phyloP scores from a whole-genome alignment of 2,888 invertebrate species.

The Hypena proboscidalis region DNA sequence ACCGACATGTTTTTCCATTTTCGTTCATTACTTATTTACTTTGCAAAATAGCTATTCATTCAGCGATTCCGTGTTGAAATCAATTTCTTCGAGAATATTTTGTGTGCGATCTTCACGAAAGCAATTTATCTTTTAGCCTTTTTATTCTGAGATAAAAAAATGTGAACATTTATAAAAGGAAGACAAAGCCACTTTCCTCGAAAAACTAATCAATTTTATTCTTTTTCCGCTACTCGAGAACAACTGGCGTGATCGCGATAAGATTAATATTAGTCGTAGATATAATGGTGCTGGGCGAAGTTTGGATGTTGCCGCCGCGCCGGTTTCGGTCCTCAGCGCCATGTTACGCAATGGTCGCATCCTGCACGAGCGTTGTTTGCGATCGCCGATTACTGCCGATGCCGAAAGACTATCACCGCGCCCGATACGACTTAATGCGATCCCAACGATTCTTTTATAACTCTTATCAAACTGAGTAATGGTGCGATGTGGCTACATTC shows the following conservation, averaged over 20 bases:
- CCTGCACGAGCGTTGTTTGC: neutral
- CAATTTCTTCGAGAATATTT: constrained; percentile 4
- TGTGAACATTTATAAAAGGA: constrained; percentile 10
- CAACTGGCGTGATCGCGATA: constrained; percentile 4
- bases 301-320: neutral
- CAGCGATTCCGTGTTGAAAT: neutral
- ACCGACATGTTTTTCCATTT: too few relatives aligned
- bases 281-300: neutral
- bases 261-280: constrained; percentile 30
- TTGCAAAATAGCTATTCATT: neutral
- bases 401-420: constrained; percentile 5
- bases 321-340: constrained; percentile 1
- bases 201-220: constrained; percentile 27
- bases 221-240: constrained; percentile 6
- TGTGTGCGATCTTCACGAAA: constrained; percentile 3
- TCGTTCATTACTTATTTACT: too few relatives aligned
- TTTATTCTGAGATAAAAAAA: constrained; percentile 24
- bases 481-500: too few relatives aligned
- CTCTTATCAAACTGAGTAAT: too few relatives aligned
- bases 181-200: constrained; percentile 11
- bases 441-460: constrained; percentile 11
- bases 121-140: constrained; percentile 13
- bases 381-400: too few relatives aligned
- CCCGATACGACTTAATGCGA: constrained; percentile 5
- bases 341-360: constrained; percentile 14